Evolutionary conservation across 2,888 invertebrate genomes (phyloP).

Genomic region (Volucella inflata): DNA sequence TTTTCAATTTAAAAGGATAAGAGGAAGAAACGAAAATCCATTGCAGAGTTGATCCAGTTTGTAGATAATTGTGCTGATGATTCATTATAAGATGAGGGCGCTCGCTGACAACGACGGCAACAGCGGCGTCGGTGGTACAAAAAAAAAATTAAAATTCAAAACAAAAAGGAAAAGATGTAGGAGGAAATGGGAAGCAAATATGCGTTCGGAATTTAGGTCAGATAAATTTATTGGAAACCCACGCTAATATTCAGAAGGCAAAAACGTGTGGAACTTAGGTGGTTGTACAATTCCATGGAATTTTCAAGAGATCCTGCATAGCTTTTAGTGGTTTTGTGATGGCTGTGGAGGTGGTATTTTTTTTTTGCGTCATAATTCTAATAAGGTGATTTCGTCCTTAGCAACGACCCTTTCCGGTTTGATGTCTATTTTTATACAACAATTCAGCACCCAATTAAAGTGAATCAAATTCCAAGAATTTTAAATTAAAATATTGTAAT

Average conservation of each 20-base stretch:
- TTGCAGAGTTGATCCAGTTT: constrained; percentile 67
- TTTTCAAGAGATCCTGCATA: not conserved
- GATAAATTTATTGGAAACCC: constrained; percentile 47
- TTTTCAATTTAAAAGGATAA: constrained; percentile 39
- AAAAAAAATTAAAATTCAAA: no score
- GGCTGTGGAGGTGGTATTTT: no score
- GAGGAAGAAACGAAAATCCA: constrained; percentile 56
- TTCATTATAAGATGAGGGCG: constrained; percentile 37
- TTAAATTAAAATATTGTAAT: no score
- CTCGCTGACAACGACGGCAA: not conserved
- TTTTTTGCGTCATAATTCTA: no score
- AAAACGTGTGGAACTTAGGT: not conserved
- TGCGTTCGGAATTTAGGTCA: constrained; percentile 54
- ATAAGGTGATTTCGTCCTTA: no score
- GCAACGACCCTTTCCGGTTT: no score
- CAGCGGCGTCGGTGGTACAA: constrained; percentile 10
- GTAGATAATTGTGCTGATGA: constrained; percentile 64
- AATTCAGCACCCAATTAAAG: no score
- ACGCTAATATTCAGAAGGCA: constrained; percentile 7
- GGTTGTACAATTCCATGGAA: not conserved
- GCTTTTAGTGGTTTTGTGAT: not conserved
- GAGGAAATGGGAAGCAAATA: not conserved
- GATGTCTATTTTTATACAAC: no score
- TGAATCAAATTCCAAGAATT: no score
- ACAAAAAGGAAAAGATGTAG: constrained; percentile 3